Conservation (phyloP, 1,140 invertebrate genomes). For the Drosophila serrata region DNA sequence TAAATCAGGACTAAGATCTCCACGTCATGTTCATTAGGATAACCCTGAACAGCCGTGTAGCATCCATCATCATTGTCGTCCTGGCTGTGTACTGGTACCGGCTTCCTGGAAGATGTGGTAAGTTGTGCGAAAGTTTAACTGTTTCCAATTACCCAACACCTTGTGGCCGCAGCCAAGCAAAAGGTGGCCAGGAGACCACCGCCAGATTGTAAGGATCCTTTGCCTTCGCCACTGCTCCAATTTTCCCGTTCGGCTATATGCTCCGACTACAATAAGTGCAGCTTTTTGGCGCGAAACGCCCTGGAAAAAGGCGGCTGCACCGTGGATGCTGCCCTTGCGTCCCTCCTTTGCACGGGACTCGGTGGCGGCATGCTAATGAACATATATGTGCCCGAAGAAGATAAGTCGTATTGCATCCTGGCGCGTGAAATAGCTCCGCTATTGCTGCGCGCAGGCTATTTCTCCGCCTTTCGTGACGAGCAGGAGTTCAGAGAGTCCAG, state of each 20-base stretch:
- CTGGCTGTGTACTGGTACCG: constrained; percentile 25
- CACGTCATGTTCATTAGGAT: constrained; percentile 18
- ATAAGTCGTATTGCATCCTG: constrained; percentile 87
- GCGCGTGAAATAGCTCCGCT: constrained; percentile 88
- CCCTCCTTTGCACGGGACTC: constrained; percentile 94
- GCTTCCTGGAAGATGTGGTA: constrained; percentile 5
- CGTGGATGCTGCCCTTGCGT: constrained; percentile 94
- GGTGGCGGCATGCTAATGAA: constrained; percentile 95
- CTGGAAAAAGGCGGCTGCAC: constrained; percentile 92
- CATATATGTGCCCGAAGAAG: constrained; percentile 89
- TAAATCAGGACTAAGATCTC: neutral
- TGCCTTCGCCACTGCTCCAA: constrained; percentile 57
- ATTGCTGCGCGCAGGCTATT: constrained; percentile 65
- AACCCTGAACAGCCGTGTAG: constrained; percentile 11
- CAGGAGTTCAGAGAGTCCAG: constrained; percentile 55
- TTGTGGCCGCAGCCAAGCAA: no score
- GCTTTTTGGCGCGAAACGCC: constrained; percentile 85
- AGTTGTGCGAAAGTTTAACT: neutral
- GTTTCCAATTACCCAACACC: no score
- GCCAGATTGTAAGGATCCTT: constrained; percentile 56
- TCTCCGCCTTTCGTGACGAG: constrained; percentile 39
- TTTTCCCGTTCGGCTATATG: constrained; percentile 67
- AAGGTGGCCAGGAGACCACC: constrained; percentile 35
- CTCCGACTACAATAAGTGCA: constrained; percentile 65
- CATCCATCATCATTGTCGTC: constrained; percentile 10